phyloP scores from a whole-genome alignment of 1,140 invertebrate species.

The Physella acuta region DNA sequence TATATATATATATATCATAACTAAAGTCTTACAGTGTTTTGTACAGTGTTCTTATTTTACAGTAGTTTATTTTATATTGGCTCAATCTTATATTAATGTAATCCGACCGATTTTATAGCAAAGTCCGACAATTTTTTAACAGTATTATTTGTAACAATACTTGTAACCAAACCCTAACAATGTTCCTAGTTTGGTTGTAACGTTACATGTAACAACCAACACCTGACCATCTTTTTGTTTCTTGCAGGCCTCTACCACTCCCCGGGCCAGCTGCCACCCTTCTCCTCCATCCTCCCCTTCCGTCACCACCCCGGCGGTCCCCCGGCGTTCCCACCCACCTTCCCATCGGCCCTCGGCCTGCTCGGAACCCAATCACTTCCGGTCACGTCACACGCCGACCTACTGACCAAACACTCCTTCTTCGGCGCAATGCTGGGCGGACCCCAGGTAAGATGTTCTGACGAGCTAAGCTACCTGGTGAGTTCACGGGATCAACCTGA shows the following conservation, averaged over 20 bases:
- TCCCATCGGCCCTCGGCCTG: slow-evolving; percentile 31
- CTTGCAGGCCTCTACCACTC: slow-evolving; percentile 16
- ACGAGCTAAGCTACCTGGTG: too few relatives aligned
- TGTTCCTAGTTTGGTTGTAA: background rate
- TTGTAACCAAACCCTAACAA: background rate
- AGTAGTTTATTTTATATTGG: too few relatives aligned
- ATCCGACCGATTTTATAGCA: too few relatives aligned
- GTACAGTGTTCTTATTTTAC: too few relatives aligned
- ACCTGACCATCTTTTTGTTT: background rate
- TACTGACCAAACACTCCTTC: slow-evolving; percentile 21
- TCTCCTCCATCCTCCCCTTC: slow-evolving; percentile 37
- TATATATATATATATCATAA: too few relatives aligned
- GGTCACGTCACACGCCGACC: slow-evolving; percentile 19
- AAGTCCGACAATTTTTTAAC: too few relatives aligned
- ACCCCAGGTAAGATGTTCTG: slow-evolving; percentile 13
- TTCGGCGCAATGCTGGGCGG: slow-evolving; percentile 9
- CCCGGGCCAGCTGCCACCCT: slow-evolving; percentile 37
- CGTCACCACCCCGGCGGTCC: slow-evolving; percentile 24
- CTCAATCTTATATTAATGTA: too few relatives aligned
- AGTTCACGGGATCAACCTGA: too few relatives aligned
- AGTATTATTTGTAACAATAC: background rate
- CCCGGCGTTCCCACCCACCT: slow-evolving; percentile 26
- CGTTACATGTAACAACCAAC: background rate
- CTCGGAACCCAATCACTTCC: slow-evolving; percentile 11
- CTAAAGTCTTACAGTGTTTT: too few relatives aligned